These are phyloP conservation scores for Stenchaetothrips biformis DNA, from an alignment of 2,888 invertebrate genomes.

Conservation along the genomic window DNA sequence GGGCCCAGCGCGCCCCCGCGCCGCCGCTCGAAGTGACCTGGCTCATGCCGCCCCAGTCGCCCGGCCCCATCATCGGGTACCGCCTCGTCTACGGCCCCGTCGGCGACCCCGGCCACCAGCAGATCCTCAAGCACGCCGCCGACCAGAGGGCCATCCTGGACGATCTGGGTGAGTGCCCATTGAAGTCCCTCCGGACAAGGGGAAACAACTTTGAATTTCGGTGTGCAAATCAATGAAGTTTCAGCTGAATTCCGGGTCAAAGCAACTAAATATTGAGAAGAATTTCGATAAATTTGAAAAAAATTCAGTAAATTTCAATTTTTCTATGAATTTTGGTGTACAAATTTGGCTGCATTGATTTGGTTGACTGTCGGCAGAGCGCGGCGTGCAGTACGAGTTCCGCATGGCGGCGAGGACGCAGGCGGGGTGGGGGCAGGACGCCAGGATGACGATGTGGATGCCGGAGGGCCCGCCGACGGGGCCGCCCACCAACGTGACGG, in stretches of 20 bases:
- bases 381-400: slow-evolving; percentile 53
- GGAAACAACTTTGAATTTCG: no score
- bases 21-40: not conserved
- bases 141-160: slow-evolving; percentile 2
- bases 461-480: slow-evolving; percentile 51
- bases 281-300: no score
- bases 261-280: no score
- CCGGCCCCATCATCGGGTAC: not conserved
- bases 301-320: no score
- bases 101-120: not conserved
- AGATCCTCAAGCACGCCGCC: not conserved
- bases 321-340: no score
- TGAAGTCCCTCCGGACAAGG: no score
- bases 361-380: no score
- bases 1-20: not conserved
- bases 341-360: no score
- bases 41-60: not conserved
- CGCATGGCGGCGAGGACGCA: slow-evolving; percentile 52
- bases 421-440: slow-evolving; percentile 54
- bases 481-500: slow-evolving; percentile 41
- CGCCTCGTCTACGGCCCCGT: not conserved
- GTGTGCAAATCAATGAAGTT: no score
- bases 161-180: not conserved
- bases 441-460: slow-evolving; percentile 50
- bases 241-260: no score